A percentile compares a stretch with the other conserved stretches of the same genome.
phyloP scores from a whole-genome alignment of 2,888 invertebrate genomes.

The Aphodius sticticus region DNA sequence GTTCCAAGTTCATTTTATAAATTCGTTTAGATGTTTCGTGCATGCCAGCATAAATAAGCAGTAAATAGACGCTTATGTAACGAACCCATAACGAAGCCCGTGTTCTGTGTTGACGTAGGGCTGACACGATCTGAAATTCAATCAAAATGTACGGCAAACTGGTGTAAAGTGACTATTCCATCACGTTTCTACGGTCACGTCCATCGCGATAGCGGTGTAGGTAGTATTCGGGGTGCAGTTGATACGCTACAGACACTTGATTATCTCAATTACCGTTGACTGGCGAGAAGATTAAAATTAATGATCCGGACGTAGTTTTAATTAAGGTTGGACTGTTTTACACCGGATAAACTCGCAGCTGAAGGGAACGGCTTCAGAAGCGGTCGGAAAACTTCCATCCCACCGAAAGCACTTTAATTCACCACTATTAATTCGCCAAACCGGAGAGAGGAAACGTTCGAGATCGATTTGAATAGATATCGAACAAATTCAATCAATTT shows the following conservation, averaged over 20 bases:
- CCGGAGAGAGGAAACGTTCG: no score
- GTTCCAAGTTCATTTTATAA: not conserved
- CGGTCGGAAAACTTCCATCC: no score
- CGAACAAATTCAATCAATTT: no score
- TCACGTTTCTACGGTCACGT: not conserved
- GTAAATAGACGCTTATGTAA: not conserved
- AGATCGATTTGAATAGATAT: no score
- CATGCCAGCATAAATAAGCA: not conserved
- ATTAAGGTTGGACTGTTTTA: slow-evolving; percentile 32
- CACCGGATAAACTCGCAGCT: not conserved
- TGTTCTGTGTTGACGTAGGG: not conserved
- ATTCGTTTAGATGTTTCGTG: not conserved
- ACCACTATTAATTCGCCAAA: no score
- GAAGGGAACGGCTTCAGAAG: no score
- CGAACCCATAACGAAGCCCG: not conserved
- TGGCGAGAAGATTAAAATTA: slow-evolving; percentile 32
- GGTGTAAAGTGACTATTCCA: not conserved
- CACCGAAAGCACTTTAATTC: no score
- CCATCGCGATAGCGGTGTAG: not conserved
- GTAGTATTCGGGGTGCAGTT: not conserved
- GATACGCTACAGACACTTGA: not conserved
- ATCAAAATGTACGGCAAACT: not conserved
- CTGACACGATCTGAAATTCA: not conserved
- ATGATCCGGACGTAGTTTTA: slow-evolving; percentile 33
- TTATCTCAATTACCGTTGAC: slow-evolving; percentile 15